Evolutionary conservation across 37 sponge, comb jelly and placozoan genomes (phyloP).

Genomic region (Spongilla lacustris): DNA sequence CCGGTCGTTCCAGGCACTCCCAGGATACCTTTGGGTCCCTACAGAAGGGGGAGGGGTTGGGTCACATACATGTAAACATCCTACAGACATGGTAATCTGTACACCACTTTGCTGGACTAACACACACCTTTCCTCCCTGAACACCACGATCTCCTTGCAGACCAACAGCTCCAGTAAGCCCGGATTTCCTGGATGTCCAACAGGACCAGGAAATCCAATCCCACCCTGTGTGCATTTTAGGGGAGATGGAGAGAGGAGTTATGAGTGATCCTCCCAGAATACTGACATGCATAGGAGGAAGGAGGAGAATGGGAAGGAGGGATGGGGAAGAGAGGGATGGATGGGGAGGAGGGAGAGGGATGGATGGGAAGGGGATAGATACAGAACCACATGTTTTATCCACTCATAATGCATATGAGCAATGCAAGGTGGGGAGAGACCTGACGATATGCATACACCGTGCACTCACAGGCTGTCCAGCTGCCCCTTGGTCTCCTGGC

Average conservation of each 20-base stretch:
- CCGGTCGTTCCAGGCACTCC: constrained; percentile 46
- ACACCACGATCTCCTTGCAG: not conserved
- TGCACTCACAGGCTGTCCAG: constrained; percentile 63
- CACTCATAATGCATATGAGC: not conserved
- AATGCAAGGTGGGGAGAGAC: not conserved
- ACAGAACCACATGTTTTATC: too few relatives aligned
- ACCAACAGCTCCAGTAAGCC: not conserved
- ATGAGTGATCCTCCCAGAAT: too few relatives aligned
- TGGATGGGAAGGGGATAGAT: too few relatives aligned
- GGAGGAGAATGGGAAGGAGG: not conserved
- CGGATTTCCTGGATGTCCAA: not conserved
- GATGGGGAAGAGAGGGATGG: not conserved
- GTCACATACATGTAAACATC: not conserved
- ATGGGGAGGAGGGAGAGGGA: too few relatives aligned
- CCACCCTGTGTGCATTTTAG: not conserved
- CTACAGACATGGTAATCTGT: too few relatives aligned
- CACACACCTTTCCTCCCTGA: not conserved
- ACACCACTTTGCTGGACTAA: not conserved
- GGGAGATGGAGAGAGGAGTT: not conserved
- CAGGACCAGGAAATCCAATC: not conserved
- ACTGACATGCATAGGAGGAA: not conserved
- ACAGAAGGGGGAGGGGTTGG: not conserved
- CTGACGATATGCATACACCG: not conserved
- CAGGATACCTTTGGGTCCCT: constrained; percentile 41
- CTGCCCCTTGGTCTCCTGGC: constrained; percentile 41